A percentile compares a stretch with the other conserved stretches of the same genome.
Evolutionary conservation across 1,140 invertebrate genomes (phyloP).

Genomic region (Rhagoletis pomonella): DNA sequence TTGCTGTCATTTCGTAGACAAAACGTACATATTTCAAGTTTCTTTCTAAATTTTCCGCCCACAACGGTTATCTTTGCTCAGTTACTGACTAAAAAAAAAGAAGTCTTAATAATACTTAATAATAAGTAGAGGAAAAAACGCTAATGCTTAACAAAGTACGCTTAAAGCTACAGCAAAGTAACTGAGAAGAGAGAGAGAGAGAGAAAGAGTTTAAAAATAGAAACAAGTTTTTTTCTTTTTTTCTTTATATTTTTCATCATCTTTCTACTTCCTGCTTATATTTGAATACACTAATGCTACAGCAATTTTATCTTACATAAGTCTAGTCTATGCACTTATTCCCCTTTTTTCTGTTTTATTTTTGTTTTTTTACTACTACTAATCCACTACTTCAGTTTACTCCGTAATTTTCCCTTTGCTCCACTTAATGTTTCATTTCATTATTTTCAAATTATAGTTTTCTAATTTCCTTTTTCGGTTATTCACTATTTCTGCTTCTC

Average conservation of each 20-base stretch:
- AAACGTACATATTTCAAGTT: background rate
- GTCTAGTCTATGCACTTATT: conserved; percentile 45
- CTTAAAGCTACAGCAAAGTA: conserved; percentile 41
- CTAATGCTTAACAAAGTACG: conserved; percentile 33
- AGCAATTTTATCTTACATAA: conserved; percentile 32
- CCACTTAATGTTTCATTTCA: background rate
- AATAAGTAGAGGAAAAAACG: conserved; percentile 26
- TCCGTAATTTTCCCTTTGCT: background rate
- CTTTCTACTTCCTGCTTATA: background rate
- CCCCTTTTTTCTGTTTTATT: background rate
- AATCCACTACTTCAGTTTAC: conserved; percentile 25
- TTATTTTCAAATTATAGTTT: conserved; percentile 3
- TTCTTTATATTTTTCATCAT: background rate
- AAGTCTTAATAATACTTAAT: conserved; percentile 47
- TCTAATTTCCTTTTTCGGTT: conserved; percentile 30
- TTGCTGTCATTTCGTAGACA: too few relatives aligned
- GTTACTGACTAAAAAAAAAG: conserved; percentile 12
- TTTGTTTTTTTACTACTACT: too few relatives aligned
- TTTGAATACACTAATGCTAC: conserved; percentile 18
- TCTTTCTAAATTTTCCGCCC: background rate
- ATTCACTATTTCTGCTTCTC: conserved; percentile 52
- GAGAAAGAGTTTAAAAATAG: conserved; percentile 25
- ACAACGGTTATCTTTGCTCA: background rate
- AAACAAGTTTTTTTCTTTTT: conserved; percentile 30
- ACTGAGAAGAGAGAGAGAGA: background rate